A percentile compares a stretch with the other conserved stretches of the same genome.
phyloP scores from a whole-genome alignment of 30 jellyfish, hydroid and myxozoan species.

The Turritopsis rubra region DNA sequence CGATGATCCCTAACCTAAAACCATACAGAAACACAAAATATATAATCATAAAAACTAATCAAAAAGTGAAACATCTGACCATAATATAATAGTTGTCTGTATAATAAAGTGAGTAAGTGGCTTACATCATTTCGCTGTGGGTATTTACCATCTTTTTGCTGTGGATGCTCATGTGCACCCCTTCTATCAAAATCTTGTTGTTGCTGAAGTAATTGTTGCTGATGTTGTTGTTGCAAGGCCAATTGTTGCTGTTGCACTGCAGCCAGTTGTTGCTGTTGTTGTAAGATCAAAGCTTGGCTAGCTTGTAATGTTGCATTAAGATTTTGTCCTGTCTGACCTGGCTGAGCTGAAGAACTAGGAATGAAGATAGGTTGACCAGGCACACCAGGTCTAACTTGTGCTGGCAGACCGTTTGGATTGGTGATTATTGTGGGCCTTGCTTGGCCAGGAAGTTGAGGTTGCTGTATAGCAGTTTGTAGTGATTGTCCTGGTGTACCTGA shows the following conservation, averaged over 20 bases:
- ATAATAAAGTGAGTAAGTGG: not conserved
- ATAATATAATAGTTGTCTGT: not conserved
- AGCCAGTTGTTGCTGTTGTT: constrained; percentile 39
- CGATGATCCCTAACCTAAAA: not conserved
- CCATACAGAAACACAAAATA: not conserved
- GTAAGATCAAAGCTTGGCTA: constrained; percentile 35
- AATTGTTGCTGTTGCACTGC: constrained; percentile 38
- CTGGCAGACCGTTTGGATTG: constrained; percentile 20
- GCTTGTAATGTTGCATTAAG: constrained; percentile 38
- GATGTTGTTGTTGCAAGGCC: constrained; percentile 36
- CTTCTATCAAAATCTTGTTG: constrained; percentile 24
- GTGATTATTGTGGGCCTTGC: constrained; percentile 19
- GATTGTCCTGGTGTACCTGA: constrained; percentile 13
- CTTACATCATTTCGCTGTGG: constrained; percentile 13
- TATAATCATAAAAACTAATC: not conserved
- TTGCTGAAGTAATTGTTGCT: constrained; percentile 26
- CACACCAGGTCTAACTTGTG: constrained; percentile 19
- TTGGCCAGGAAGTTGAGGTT: constrained; percentile 4
- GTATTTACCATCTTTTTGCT: not conserved
- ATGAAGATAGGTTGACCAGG: constrained; percentile 31
- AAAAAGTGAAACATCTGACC: not conserved
- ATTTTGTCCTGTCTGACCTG: constrained; percentile 32
- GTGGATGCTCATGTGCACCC: constrained; percentile 2
- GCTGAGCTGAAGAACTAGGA: constrained; percentile 17
- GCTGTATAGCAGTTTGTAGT: not conserved